Evolutionary conservation across 2,797 vertebrate species (phyloP).

Genomic region (Eulemur coronatus): DNA sequence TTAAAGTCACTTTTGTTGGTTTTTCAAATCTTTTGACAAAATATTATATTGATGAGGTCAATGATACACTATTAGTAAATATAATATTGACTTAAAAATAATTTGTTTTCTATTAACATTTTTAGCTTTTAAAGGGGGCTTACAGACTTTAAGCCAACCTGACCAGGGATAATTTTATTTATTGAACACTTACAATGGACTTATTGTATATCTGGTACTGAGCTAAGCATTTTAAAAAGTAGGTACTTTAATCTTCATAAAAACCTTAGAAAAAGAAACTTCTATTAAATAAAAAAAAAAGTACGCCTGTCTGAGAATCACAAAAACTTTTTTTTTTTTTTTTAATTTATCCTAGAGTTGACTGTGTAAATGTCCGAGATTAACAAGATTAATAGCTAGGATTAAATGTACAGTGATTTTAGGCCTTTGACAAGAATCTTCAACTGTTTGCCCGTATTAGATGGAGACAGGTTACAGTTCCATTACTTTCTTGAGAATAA

Average conservation of each 20-base stretch:
- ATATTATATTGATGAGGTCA: not conserved
- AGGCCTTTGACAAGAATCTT: not conserved
- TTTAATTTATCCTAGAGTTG: not conserved
- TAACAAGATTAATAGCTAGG: conserved; percentile 3
- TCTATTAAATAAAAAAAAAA: not conserved
- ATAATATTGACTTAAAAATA: conserved; percentile 15
- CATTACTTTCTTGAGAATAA: not conserved
- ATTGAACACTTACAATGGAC: not conserved
- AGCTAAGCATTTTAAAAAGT: not conserved
- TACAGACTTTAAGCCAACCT: not conserved
- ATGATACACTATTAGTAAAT: not conserved
- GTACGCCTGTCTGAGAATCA: not conserved
- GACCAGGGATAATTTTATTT: not conserved
- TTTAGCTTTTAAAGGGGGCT: not conserved
- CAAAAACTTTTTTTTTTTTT: not conserved
- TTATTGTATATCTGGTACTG: not conserved
- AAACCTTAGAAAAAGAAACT: not conserved
- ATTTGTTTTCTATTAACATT: not conserved
- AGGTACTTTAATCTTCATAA: not conserved
- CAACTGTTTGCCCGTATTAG: not conserved
- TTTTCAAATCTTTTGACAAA: conserved; percentile 41
- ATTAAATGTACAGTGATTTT: not conserved
- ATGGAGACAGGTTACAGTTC: not conserved
- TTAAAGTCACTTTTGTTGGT: not conserved
- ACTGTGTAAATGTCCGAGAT: not conserved